A percentile compares a stretch with the other conserved stretches of the same genome.
Evolutionary conservation across 2,797 vertebrate species (phyloP).

Genomic region (Acanthurus tractus): DNA sequence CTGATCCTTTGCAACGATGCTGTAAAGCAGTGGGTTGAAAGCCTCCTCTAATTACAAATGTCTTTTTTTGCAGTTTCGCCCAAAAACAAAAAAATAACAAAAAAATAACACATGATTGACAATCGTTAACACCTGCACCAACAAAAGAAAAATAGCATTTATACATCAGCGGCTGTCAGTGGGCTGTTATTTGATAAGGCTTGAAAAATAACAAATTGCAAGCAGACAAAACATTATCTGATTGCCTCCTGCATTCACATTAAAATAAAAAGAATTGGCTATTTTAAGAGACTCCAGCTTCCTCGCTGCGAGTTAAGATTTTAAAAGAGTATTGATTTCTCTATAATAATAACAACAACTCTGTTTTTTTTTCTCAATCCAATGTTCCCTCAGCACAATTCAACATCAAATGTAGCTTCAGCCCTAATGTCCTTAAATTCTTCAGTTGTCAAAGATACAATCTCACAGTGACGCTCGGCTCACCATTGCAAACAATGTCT

Average conservation of each 20-base stretch:
- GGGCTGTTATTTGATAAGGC: slow-evolving; percentile 15
- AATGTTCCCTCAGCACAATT: slow-evolving; percentile 26
- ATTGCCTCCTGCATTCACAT: not conserved
- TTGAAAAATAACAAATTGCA: not conserved
- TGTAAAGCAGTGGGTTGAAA: slow-evolving; percentile 20
- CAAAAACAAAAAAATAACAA: not conserved
- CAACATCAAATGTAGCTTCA: slow-evolving; percentile 17
- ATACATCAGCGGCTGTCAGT: slow-evolving; percentile 12
- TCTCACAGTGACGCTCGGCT: not conserved
- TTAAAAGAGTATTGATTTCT: slow-evolving; percentile 48
- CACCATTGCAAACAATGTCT: not conserved
- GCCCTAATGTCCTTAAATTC: slow-evolving; percentile 17
- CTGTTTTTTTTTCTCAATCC: slow-evolving; percentile 7
- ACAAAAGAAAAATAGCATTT: slow-evolving; percentile 20
- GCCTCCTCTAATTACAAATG: slow-evolving; percentile 20
- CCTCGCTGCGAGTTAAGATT: slow-evolving; percentile 22
- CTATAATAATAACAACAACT: slow-evolving; percentile 30
- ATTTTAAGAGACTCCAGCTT: slow-evolving; percentile 37
- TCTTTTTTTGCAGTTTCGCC: slow-evolving; percentile 8
- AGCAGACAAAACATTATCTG: slow-evolving; percentile 26
- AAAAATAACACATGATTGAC: slow-evolving; percentile 20
- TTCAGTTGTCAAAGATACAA: slow-evolving; percentile 15
- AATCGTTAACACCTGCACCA: not conserved
- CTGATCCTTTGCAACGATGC: not conserved
- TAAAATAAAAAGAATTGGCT: not conserved